A percentile compares a stretch with the other conserved stretches of the same genome.
Evolutionary conservation across 2,797 vertebrate species (phyloP).

Genomic region (Otolemur crassicaudatus): DNA sequence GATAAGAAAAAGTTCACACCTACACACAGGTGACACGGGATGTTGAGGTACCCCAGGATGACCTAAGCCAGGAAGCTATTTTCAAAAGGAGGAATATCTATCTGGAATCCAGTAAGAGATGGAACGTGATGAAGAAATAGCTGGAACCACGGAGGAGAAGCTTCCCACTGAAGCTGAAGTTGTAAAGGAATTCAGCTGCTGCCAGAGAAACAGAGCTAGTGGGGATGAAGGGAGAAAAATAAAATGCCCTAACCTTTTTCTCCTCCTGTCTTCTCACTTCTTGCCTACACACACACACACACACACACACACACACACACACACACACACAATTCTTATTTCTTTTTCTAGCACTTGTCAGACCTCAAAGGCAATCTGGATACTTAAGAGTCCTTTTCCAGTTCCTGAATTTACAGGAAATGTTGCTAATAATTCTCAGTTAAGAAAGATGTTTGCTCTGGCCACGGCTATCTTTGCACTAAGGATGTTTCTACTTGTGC

Average conservation of each 20-base stretch:
- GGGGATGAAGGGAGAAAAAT: not conserved
- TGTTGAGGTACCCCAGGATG: not conserved
- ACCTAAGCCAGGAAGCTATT: not conserved
- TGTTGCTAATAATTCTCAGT: not conserved
- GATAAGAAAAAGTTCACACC: no score
- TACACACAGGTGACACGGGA: not conserved
- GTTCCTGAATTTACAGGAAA: not conserved
- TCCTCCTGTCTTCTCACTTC: not conserved
- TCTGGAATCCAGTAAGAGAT: not conserved
- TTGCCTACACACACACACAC: not conserved
- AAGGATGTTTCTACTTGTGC: not conserved
- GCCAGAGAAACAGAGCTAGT: not conserved
- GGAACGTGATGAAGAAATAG: not conserved
- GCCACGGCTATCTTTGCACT: not conserved
- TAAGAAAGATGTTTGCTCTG: not conserved
- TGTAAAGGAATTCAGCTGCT: not conserved
- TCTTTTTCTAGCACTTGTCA: not conserved
- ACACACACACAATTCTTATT: not conserved
- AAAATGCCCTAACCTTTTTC: not conserved
- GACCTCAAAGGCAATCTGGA: not conserved
- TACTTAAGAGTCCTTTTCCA: not conserved
- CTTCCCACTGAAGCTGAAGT: not conserved
- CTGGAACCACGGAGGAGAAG: not conserved
- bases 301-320: not conserved
- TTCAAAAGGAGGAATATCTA: not conserved